Conservation (phyloP, 2,113 vertebrate species). For the Pelusios castaneus region DNA sequence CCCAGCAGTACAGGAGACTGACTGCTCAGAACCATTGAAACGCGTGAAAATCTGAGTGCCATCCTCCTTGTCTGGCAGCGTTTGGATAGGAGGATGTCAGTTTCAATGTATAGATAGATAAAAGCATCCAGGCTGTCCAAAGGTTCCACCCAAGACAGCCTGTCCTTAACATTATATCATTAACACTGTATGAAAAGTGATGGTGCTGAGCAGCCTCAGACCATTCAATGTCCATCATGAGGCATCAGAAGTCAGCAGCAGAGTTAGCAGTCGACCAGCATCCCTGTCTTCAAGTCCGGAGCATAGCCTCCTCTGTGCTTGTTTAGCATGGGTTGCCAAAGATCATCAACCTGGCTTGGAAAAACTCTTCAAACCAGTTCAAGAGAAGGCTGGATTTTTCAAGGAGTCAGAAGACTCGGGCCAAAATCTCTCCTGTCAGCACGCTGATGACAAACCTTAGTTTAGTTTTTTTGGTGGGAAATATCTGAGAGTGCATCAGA, state of each 20-base stretch:
- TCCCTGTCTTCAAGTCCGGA: not conserved
- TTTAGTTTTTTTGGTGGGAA: not conserved
- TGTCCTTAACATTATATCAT: not conserved
- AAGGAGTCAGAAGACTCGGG: not conserved
- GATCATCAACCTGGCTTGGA: no score
- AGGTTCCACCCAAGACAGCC: not conserved
- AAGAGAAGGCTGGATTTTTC: not conserved
- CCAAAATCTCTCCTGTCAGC: not conserved
- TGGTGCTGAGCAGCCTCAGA: not conserved
- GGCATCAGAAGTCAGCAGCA: not conserved
- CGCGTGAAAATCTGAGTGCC: not conserved
- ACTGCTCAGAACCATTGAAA: not conserved
- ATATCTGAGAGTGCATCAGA: not conserved
- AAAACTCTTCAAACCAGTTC: not conserved
- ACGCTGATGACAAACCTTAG: not conserved
- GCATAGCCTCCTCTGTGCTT: no score
- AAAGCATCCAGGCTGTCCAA: not conserved
- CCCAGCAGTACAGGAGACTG: not conserved
- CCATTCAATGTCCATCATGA: not conserved
- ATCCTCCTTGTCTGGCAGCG: not conserved
- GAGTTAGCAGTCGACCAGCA: not conserved
- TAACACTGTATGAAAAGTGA: not conserved
- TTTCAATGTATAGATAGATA: not conserved
- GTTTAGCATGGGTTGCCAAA: not conserved
- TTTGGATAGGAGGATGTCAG: not conserved